Evolutionary conservation across 2,113 vertebrate species (phyloP).

Genomic region (Micronycteris hirsuta): DNA sequence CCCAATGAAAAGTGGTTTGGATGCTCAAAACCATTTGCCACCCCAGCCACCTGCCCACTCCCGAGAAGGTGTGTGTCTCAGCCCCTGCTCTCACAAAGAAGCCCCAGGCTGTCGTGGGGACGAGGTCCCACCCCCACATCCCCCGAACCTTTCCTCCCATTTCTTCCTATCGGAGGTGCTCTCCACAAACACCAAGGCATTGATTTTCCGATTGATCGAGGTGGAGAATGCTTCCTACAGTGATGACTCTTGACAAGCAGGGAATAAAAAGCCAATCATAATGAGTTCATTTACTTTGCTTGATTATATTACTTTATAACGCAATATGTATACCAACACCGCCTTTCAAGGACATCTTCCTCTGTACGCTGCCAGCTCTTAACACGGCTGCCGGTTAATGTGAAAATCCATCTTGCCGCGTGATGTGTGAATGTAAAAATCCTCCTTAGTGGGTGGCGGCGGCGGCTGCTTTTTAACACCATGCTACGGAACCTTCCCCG

Average conservation of each 20-base stretch:
- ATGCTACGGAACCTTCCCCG: not conserved
- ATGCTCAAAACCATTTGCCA: accelerated
- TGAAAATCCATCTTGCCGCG: not conserved
- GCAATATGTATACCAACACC: not conserved
- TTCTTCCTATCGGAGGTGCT: constrained; percentile 30
- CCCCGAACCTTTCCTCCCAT: not conserved
- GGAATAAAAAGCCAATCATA: constrained; percentile 56
- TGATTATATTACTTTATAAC: constrained; percentile 39
- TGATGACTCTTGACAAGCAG: constrained; percentile 58
- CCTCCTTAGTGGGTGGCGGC: not conserved
- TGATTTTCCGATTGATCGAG: constrained; percentile 56
- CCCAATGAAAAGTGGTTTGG: accelerated
- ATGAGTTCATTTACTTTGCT: constrained; percentile 60
- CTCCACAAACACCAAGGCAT: constrained; percentile 44
- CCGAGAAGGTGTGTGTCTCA: not conserved
- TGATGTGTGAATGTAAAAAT: not conserved
- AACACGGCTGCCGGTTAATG: not conserved
- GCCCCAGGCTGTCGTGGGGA: not conserved
- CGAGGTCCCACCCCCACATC: not conserved
- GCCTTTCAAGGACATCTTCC: not conserved
- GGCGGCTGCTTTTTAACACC: no score
- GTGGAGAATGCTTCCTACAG: constrained; percentile 48
- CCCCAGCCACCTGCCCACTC: accelerated
- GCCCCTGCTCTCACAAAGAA: not conserved
- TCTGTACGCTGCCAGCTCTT: not conserved